These are phyloP conservation scores for Karalla daura DNA, from an alignment of 2,797 vertebrate genomes.

Conservation along the genomic window DNA sequence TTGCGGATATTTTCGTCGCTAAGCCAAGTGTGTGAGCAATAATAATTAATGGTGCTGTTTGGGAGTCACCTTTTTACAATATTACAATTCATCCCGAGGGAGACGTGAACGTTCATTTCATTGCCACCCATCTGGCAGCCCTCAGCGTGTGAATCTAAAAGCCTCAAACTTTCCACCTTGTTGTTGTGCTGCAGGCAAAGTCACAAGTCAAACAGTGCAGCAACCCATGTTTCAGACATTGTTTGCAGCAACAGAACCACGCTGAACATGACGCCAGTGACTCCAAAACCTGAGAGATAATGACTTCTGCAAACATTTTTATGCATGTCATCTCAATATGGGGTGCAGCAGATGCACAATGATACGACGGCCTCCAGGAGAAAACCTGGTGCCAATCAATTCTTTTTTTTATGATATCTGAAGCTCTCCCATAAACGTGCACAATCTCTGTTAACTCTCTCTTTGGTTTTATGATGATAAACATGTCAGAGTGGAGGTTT, in stretches of 20 bases:
- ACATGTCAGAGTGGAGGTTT: slow-evolving; percentile 40
- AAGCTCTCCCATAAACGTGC: slow-evolving; percentile 36
- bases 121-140: background rate
- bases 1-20: background rate
- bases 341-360: slow-evolving; percentile 31
- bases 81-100: background rate
- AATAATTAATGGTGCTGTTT: background rate
- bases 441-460: slow-evolving; percentile 48
- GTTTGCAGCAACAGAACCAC: background rate
- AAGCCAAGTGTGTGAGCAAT: background rate
- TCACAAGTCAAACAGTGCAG: no score
- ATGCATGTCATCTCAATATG: slow-evolving; percentile 3
- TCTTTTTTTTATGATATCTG: slow-evolving; percentile 41
- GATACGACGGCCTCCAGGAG: slow-evolving; percentile 8
- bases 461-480: slow-evolving; percentile 49
- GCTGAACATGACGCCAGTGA: background rate
- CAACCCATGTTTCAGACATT: no score
- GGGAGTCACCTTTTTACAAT: background rate
- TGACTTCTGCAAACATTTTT: slow-evolving; percentile 23
- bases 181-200: background rate
- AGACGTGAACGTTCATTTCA: background rate
- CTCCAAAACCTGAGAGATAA: slow-evolving; percentile 5
- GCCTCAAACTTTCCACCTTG: background rate
- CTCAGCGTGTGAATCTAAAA: background rate
- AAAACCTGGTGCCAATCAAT: slow-evolving; percentile 43